Conservation (phyloP, 2,888 invertebrate species). For the Melipona bicolor region DNA sequence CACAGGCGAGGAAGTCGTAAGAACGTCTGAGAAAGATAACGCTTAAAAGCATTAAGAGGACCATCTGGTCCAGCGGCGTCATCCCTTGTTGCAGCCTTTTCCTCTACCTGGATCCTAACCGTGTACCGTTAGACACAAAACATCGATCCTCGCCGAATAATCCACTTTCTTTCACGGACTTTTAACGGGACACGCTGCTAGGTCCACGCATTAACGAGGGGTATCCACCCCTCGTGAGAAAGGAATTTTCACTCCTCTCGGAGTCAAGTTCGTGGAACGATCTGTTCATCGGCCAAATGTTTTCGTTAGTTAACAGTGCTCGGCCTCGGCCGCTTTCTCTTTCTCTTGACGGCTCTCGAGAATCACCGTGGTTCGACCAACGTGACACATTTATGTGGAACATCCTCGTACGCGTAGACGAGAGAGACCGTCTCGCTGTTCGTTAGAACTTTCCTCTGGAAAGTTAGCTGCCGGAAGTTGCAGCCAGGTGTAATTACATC, state of each 20-base stretch:
- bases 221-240: constrained; percentile 69
- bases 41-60: constrained; percentile 33
- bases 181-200: constrained; percentile 60
- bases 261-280: background rate
- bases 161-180: constrained; percentile 68
- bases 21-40: constrained; percentile 35
- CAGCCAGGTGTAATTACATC: no score
- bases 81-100: constrained; percentile 11
- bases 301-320: background rate
- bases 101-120: constrained; percentile 58
- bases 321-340: constrained; percentile 11
- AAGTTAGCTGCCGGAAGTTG: no score
- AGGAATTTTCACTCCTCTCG: constrained; percentile 25
- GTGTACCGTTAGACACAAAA: constrained; percentile 66
- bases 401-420: no score
- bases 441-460: no score
- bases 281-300: background rate
- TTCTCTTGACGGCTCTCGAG: background rate
- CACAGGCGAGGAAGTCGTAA: background rate
- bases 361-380: constrained; percentile 6
- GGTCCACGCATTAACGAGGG: constrained; percentile 65
- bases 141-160: constrained; percentile 60
- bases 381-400: background rate
- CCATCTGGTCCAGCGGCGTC: constrained; percentile 55
- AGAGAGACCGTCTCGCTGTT: no score